Conservation (phyloP, 2,113 vertebrate species). For the Equus przewalskii region DNA sequence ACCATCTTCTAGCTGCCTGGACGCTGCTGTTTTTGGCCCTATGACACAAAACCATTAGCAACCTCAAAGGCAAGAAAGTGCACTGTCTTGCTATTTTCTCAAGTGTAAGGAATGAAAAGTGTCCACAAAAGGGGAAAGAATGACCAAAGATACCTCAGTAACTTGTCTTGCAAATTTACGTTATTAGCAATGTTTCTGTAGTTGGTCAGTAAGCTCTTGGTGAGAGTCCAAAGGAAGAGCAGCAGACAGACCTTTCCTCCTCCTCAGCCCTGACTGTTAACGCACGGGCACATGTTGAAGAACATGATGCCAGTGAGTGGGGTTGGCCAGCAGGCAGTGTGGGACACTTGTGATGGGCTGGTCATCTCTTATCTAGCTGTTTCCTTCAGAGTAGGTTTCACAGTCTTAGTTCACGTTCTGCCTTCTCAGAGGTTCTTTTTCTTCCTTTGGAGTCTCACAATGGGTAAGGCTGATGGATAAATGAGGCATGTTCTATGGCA, state of each 20-base stretch:
- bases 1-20: no score
- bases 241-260: background rate
- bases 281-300: rapidly evolving
- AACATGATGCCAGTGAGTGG: rapidly evolving
- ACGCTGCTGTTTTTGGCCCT: background rate
- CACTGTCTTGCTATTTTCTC: background rate
- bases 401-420: background rate
- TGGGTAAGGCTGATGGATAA: background rate
- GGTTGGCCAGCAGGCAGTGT: rapidly evolving
- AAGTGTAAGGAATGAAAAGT: background rate
- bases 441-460: background rate
- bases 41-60: background rate
- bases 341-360: rapidly evolving
- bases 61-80: background rate
- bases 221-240: background rate
- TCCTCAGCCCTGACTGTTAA: background rate
- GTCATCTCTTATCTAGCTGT: background rate
- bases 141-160: rapidly evolving
- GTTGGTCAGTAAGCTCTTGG: background rate
- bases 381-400: background rate
- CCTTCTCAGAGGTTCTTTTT: background rate
- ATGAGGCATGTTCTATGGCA: rapidly evolving
- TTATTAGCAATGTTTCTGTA: background rate
- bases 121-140: background rate
- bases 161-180: background rate